Base-by-base conservation (phyloP, 2,888 invertebrate genomes). In the Oligia latruncula region DNA sequence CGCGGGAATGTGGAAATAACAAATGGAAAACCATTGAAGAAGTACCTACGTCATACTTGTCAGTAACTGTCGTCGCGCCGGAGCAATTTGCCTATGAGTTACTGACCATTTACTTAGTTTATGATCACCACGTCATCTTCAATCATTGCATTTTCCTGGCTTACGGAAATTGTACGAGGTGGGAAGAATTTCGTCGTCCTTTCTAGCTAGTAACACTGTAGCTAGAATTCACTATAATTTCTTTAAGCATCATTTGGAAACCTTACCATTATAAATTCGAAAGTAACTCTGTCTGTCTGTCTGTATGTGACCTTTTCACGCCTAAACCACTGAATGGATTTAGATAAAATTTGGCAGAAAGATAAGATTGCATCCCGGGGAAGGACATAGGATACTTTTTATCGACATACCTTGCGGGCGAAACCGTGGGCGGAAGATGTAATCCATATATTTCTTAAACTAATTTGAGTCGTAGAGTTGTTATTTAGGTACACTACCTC, bases 21-120 rank as follows among this genome's bases (percentile, higher is more conserved):
- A 65, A 29, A 65, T 73, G 40, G 20, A 17, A 58, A 72, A 40
- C 40, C 49, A 64, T 52, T 72, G 55, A 71, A 64, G 49, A 49
- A 20, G 4, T 6, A 8, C 17, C 11, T 40, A 15, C 13, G 43
- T 8, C 66, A 60, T 49, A 23, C 17, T 52, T 13, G 52, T 29
- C 77, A 67, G 71, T 64, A 29, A 23, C 40, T 4, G 4, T 5
- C 3, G 15, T 2, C 17, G 8, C 9, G 15, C 20, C 23, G 4
- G 5, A n/a, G 52, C 52, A 62, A 40, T 52, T 77, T 67, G 40
- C 11, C 55, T 29, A 20, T 46, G 29, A 82, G 29, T 23, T 66
- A 71, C 43, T n/a, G 23, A 67, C 11, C 52, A 40, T 77, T 71
- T 40, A 40, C 4, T 55, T 62, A 43, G n/a, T 71, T 62, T 43